Conservation (phyloP, 2,888 invertebrate species). For the Linnaemya vulpina region DNA sequence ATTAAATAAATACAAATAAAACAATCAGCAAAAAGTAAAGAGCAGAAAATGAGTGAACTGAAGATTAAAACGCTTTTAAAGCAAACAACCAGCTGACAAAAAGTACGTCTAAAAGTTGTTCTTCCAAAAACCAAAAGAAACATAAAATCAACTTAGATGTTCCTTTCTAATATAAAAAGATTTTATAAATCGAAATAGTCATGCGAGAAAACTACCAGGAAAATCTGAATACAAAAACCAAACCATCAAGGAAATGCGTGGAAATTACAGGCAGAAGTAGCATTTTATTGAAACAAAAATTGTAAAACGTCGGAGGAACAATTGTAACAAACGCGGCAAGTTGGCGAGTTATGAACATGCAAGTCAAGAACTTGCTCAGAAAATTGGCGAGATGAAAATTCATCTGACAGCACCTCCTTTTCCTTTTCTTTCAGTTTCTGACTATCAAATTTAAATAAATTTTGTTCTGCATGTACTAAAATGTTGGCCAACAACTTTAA, state of each 20-base stretch:
- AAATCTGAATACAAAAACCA: slow-evolving; percentile 22
- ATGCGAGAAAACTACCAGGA: slow-evolving; percentile 40
- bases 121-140: not conserved
- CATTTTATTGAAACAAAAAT: slow-evolving; percentile 3
- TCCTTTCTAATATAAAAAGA: not conserved
- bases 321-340: no score
- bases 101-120: not conserved
- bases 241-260: slow-evolving; percentile 59
- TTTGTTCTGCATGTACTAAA: no score
- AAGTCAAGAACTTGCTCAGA: no score
- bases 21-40: not conserved
- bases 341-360: no score
- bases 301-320: not conserved
- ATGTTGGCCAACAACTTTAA: no score
- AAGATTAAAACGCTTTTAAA: slow-evolving; percentile 58
- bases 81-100: slow-evolving; percentile 1
- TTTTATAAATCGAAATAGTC: not conserved
- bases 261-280: slow-evolving; percentile 57
- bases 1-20: slow-evolving; percentile 1
- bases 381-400: no score
- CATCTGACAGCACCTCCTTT: no score
- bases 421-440: no score
- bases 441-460: no score
- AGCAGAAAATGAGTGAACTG: slow-evolving; percentile 13
- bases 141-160: not conserved